These are phyloP conservation scores for Meganola albula DNA, from an alignment of 2,888 invertebrate genomes.

Conservation along the genomic window DNA sequence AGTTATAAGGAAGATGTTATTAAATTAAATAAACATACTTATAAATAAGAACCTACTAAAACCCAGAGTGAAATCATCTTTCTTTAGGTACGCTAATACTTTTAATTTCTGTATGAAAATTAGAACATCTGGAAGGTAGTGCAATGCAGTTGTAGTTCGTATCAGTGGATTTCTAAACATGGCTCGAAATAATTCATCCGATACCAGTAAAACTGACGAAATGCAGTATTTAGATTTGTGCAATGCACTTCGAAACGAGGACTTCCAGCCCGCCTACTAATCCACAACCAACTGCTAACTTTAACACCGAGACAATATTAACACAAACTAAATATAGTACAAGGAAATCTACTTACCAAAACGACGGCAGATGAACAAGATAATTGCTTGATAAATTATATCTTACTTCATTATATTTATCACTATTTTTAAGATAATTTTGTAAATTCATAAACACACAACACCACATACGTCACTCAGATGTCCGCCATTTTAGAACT, in stretches of 20 bases:
- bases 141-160: constrained; percentile 18
- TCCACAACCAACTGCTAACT: constrained; percentile 37
- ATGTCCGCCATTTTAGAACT: constrained; percentile 70
- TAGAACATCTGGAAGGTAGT: constrained; percentile 3
- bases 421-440: constrained; percentile 41
- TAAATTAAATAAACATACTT: too few relatives aligned
- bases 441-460: constrained; percentile 64
- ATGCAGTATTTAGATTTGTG: constrained; percentile 11
- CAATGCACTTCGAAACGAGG: constrained; percentile 30
- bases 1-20: too few relatives aligned
- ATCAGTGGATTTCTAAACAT: constrained; percentile 2
- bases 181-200: constrained; percentile 1
- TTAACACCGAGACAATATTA: constrained; percentile 37
- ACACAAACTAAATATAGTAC: not conserved
- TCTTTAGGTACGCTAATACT: too few relatives aligned
- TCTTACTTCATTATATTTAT: constrained; percentile 54
- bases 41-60: too few relatives aligned
- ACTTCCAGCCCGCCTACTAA: constrained; percentile 53
- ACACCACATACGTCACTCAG: constrained; percentile 73
- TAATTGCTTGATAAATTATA: constrained; percentile 34
- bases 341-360: constrained; percentile 44
- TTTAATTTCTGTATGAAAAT: too few relatives aligned
- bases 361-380: constrained; percentile 35
- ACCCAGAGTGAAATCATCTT: too few relatives aligned
- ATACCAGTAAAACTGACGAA: constrained; percentile 5